Evolutionary conservation across 2,888 invertebrate species (phyloP).

Genomic region (Zygothrica quintamaculata): DNA sequence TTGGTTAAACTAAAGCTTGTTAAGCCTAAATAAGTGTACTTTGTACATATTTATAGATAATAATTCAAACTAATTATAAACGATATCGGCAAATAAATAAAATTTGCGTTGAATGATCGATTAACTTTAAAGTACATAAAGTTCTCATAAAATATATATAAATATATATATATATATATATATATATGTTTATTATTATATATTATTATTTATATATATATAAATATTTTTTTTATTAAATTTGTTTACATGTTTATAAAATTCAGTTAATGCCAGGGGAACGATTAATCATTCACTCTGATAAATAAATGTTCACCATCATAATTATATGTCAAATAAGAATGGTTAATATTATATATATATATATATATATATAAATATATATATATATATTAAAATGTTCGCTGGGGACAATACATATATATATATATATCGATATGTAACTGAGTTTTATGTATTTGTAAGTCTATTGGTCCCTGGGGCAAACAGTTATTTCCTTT

Average conservation of each 20-base stretch:
- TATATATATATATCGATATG: neutral
- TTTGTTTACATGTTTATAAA: slow-evolving; percentile 31
- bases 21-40: neutral
- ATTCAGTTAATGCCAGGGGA: slow-evolving; percentile 44
- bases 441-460: neutral
- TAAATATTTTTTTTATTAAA: slow-evolving; percentile 4
- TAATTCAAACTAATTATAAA: neutral
- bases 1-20: too few relatives aligned
- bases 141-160: slow-evolving; percentile 6
- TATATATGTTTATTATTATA: too few relatives aligned
- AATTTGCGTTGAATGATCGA: slow-evolving; percentile 12
- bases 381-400: slow-evolving; percentile 5
- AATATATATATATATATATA: slow-evolving; percentile 6
- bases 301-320: slow-evolving; percentile 22
- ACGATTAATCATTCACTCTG: slow-evolving; percentile 47
- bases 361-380: slow-evolving; percentile 2
- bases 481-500: slow-evolving; percentile 18
- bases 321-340: slow-evolving; percentile 46
- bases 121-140: slow-evolving; percentile 1
- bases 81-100: neutral
- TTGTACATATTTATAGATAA: neutral
- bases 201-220: slow-evolving; percentile 10
- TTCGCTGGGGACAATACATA: slow-evolving; percentile 22
- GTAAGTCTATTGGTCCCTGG: neutral
- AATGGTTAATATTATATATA: slow-evolving; percentile 5